phyloP scores from a whole-genome alignment of 2,888 invertebrate genomes.

The Coecobrya sp. region DNA sequence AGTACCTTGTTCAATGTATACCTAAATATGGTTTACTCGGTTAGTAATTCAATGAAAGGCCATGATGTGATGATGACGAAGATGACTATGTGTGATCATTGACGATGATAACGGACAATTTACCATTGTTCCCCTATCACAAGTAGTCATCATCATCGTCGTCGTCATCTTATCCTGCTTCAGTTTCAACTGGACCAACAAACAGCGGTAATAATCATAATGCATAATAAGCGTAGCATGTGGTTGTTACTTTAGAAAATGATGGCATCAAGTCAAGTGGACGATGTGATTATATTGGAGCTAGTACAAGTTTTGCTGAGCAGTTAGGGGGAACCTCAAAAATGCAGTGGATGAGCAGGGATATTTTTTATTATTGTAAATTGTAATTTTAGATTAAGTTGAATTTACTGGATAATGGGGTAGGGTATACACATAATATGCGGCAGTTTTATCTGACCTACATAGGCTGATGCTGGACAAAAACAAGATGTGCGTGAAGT shows the following conservation, averaged over 20 bases:
- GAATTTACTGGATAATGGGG: neutral
- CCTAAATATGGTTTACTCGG: constrained; percentile 33
- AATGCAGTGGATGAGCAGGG: neutral
- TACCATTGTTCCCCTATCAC: constrained; percentile 55
- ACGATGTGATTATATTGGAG: neutral
- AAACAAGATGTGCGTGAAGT: neutral
- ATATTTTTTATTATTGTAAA: constrained; percentile 22
- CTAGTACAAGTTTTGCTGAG: neutral
- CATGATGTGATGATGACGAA: constrained; percentile 14
- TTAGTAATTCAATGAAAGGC: neutral
- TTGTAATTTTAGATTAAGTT: constrained; percentile 64
- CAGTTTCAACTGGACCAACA: neutral
- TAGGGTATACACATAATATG: neutral
- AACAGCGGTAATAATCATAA: constrained; percentile 19
- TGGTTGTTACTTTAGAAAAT: neutral
- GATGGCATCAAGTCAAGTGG: constrained; percentile 23
- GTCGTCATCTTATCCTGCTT: neutral
- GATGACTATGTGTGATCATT: constrained; percentile 21
- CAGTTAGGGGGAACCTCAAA: neutral
- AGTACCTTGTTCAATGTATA: neutral
- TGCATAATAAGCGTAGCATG: neutral
- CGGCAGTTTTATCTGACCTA: neutral
- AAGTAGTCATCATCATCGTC: neutral
- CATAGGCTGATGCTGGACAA: neutral
- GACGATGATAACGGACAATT: constrained; percentile 46